A percentile compares a stretch with the other conserved stretches of the same genome.
Conservation (phyloP, 2,113 vertebrate species). For the Cichladusa arquata region DNA sequence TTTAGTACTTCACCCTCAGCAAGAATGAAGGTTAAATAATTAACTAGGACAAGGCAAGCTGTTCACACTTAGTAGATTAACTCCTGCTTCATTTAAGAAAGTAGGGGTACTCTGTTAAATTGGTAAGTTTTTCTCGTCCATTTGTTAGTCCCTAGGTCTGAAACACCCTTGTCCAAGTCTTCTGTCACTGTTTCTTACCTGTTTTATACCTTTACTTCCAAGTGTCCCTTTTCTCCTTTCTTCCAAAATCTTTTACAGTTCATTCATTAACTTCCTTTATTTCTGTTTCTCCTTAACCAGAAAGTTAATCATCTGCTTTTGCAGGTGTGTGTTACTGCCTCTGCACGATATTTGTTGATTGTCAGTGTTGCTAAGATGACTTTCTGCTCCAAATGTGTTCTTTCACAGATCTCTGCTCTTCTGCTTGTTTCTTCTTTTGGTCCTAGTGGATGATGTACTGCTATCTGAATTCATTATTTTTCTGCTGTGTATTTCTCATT, state of each 20-base stretch:
- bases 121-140: neutral
- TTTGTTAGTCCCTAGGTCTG: neutral
- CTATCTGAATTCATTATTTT: neutral
- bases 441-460: neutral
- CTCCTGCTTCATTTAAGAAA: constrained; percentile 27
- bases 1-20: constrained; percentile 32
- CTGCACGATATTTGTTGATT: neutral
- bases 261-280: constrained; percentile 27
- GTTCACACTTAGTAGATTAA: constrained; percentile 38
- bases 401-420: neutral
- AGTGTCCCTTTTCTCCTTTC: neutral
- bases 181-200: rapidly evolving
- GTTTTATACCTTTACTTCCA: neutral
- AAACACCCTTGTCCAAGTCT: neutral
- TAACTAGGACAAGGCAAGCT: constrained; percentile 60
- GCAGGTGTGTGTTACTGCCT: neutral
- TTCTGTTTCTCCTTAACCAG: neutral
- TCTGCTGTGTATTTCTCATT: neutral
- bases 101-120: neutral
- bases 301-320: constrained; percentile 3
- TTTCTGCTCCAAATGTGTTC: neutral
- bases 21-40: constrained; percentile 60
- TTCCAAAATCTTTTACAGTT: neutral
- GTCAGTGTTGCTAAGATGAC: neutral
- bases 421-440: neutral